Evolutionary conservation across 2,888 invertebrate genomes (phyloP), one percentile per base, ranked within the genome.

Genomic region (Psococerastis gibbosa): DNA sequence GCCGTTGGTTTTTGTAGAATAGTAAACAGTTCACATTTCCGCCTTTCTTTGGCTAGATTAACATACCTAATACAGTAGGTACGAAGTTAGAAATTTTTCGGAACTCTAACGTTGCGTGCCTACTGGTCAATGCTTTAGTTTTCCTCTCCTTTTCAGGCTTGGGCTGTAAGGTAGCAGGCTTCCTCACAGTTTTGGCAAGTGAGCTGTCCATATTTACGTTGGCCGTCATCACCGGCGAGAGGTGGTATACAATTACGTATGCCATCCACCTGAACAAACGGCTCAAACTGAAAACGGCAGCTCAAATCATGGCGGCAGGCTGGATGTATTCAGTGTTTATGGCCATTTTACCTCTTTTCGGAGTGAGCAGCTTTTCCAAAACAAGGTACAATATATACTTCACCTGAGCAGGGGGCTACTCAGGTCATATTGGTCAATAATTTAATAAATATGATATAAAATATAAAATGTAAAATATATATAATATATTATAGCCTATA

Each of bases 201-300:
- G 70, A 75, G 52, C 61, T 78, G 35, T 74, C 74, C 42, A 73
- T 78, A 2, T 73, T 71, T 57, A 75, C 75, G 0, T 59, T 78
- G 51, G 69, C 73, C 1, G 65, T 76, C 31, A 75, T 78, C 51
- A 74, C 75, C 0, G 61, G 71, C 34, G 74, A 75, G 56, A 60
- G 74, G 3, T 66, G 66, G 66, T 66, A 65, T 52, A 69, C 70
- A 44, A 70, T 71, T 48, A 70, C 69, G 8, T 69, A 70, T 61
- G 70, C 72, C 17, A 69, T 74, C 49, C 70, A 74, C 52, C 60
- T 71, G 23, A 73, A 74, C 53, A 68, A 69, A 51, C 62, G 76
- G 8, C 60, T 78, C 4, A 66, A 69, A 43, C 59, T 74, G 6
- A 56, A 66, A 35, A 68, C 69, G 8, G 71, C 73, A 11, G 66